Base-by-base conservation (phyloP, 2,888 invertebrate species). In the Thecocarcelia acutangulata region DNA sequence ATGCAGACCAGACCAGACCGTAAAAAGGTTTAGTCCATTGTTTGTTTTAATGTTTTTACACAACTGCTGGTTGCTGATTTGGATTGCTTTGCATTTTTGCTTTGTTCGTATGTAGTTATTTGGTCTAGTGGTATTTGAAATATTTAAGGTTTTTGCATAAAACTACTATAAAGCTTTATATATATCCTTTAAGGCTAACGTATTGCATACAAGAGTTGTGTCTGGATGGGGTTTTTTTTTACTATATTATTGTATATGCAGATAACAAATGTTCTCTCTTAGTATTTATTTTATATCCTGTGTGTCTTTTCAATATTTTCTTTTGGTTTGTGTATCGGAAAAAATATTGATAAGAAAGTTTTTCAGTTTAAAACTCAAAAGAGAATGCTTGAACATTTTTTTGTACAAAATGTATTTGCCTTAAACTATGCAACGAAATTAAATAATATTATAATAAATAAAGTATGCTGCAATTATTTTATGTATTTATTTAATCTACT, bases 1-100 rank as follows among this genome's bases (percentile, higher is more conserved):
- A 69, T 37, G 17, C 56, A 61, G 56, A 64, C 44, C 13, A 56
- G 46, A 48, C 37, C 37, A 56, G 46, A 48, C 37, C 37, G 40
- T 46, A 59, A 33, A 64, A 56, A 68, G 50, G 76, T 73, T 61
- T 66, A 56, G 46, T 44, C 56, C 54, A 61, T 77, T 81, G 77
- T 77, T 81, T 77, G 68, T 17, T 76, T 21, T 68, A 70, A 76
- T 81, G 56, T 68, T 46, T 42, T 69, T 72, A 42, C 19, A 8
- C 1, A 37, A 17, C 44, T 70, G 76, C 33, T 52, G 54, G 46
- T 63, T 42, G 15, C 46, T 56, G 61, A 56, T 40, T 28, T 37
- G 42, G 68, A 46, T 21, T 37, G 44, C 59, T 63, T 13, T 52
- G 28, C n/a, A 63, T 33, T 46, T 64, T 58, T 17, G 64, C 48